phyloP scores from a whole-genome alignment of 2,113 vertebrate species.

The Equus quagga region DNA sequence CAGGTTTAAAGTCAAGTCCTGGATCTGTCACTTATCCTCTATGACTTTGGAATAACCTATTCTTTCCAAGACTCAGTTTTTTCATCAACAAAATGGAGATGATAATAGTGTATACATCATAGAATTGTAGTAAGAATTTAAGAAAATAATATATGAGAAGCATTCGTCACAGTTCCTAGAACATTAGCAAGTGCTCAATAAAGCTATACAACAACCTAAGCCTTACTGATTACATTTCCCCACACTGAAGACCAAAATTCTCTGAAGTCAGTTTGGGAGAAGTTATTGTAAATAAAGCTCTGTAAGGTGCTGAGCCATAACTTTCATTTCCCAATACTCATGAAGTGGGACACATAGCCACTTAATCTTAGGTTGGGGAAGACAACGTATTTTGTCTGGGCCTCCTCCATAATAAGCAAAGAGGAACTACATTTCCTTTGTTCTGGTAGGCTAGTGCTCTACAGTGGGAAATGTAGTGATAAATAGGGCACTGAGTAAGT shows the following conservation, averaged over 20 bases:
- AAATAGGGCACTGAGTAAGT: not conserved
- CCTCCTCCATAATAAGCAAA: not conserved
- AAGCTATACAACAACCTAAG: not conserved
- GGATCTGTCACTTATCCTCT: not conserved
- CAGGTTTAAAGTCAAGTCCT: not conserved
- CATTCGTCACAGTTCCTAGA: not conserved
- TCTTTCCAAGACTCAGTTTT: not conserved
- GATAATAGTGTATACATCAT: not conserved
- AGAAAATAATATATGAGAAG: not conserved
- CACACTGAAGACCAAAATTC: not conserved
- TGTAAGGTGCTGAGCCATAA: not conserved
- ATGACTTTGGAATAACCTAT: not conserved
- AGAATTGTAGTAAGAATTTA: not conserved
- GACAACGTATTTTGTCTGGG: not conserved
- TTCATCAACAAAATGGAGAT: not conserved
- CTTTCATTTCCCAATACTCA: not conserved
- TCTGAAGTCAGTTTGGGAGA: not conserved
- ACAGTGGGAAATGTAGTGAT: not conserved
- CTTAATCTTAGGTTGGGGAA: not conserved
- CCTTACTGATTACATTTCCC: not conserved
- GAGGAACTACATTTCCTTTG: not conserved
- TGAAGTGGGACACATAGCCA: not conserved
- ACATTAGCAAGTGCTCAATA: not conserved
- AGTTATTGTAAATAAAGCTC: not conserved
- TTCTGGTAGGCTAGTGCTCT: not conserved